Conservation (phyloP, 2,888 invertebrate species). For the Archips xylosteana region DNA sequence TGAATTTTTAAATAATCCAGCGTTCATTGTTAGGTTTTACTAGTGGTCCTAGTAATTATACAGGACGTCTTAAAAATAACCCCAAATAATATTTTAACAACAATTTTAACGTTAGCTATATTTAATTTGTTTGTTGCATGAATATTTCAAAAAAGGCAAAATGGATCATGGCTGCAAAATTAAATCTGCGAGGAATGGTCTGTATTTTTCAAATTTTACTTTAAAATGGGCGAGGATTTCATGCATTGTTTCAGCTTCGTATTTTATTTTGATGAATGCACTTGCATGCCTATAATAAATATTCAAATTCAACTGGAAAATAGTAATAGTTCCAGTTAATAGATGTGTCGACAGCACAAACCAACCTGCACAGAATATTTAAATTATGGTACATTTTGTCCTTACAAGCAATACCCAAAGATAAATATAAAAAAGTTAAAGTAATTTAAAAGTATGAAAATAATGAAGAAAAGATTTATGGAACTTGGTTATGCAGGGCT, state of each 20-base stretch:
- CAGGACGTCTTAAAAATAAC: background rate
- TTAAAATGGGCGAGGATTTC: slow-evolving; percentile 20
- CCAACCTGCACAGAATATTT: too few species aligned
- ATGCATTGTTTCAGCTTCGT: background rate
- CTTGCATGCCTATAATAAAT: background rate
- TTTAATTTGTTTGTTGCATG: slow-evolving; percentile 48
- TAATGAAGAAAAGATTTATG: too few species aligned
- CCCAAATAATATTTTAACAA: slow-evolving; percentile 19
- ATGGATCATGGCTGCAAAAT: slow-evolving; percentile 46
- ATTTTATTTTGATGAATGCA: slow-evolving; percentile 1
- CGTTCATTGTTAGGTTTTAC: too few species aligned
- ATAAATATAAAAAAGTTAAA: too few species aligned
- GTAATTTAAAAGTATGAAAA: too few species aligned
- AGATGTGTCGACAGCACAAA: too few species aligned
- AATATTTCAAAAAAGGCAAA: slow-evolving; percentile 54
- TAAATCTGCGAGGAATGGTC: slow-evolving; percentile 39
- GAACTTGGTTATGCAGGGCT: too few species aligned
- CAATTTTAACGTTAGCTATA: slow-evolving; percentile 34
- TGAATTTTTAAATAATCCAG: too few species aligned
- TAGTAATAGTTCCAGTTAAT: too few species aligned
- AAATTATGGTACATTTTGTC: too few species aligned
- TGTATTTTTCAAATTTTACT: slow-evolving; percentile 28
- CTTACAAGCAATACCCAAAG: too few species aligned
- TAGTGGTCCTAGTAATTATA: too few species aligned
- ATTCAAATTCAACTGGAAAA: background rate